These are phyloP conservation scores for Xenopus laevis DNA, from an alignment of 2,113 vertebrate genomes.

Conservation along the genomic window DNA sequence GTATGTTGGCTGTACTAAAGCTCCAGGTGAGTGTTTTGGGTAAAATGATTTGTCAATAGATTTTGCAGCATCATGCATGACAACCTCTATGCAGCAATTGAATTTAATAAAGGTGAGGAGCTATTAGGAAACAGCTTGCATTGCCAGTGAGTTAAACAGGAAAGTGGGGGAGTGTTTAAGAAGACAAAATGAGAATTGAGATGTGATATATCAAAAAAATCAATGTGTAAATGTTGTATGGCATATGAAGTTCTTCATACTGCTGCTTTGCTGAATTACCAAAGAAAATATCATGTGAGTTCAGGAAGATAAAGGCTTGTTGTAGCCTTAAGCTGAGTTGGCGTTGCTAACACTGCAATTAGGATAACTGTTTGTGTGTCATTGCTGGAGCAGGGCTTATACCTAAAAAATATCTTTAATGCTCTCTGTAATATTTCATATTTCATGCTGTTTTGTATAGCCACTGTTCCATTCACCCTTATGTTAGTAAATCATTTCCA, in stretches of 20 bases:
- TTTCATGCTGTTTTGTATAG: too few relatives aligned
- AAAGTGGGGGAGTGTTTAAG: constrained; percentile 1
- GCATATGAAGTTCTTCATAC: constrained; percentile 19
- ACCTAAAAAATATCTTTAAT: too few relatives aligned
- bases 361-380: neutral
- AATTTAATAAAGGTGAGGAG: constrained; percentile 4
- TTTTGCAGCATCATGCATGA: constrained; percentile 3
- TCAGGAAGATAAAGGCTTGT: constrained; percentile 2
- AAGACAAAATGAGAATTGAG: constrained; percentile 8
- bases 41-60: neutral
- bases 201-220: constrained; percentile 7
- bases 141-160: neutral
- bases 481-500: too few relatives aligned
- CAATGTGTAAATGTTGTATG: constrained; percentile 7
- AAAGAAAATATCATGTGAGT: constrained; percentile 8
- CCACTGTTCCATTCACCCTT: too few relatives aligned
- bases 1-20: too few relatives aligned
- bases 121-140: neutral
- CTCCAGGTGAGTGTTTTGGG: neutral
- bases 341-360: neutral
- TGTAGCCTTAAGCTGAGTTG: constrained; percentile 10
- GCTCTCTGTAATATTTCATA: too few relatives aligned
- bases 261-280: constrained; percentile 14
- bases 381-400: neutral
- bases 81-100: neutral